These are phyloP conservation scores for Lithophane semibrunnea DNA, from an alignment of 2,888 invertebrate genomes.

Conservation along the genomic window DNA sequence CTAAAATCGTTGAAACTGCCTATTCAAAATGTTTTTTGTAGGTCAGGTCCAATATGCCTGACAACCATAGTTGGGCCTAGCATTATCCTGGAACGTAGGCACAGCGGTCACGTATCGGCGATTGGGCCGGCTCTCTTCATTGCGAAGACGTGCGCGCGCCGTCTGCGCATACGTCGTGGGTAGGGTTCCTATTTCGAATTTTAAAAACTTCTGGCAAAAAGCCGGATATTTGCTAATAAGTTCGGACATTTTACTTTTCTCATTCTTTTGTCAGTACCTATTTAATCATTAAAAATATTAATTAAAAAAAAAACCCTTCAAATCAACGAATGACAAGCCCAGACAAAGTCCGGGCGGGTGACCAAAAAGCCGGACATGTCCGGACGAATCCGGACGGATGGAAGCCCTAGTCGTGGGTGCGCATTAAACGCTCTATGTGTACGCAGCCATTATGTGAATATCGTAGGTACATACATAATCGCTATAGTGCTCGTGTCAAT, in stretches of 20 bases:
- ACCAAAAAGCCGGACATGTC: not conserved
- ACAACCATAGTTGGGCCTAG: slow-evolving; percentile 54
- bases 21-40: not conserved
- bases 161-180: slow-evolving; percentile 48
- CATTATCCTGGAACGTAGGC: slow-evolving; percentile 74
- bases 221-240: not conserved
- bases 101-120: slow-evolving; percentile 77
- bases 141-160: slow-evolving; percentile 77
- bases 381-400: not conserved
- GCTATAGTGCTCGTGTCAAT: slow-evolving; percentile 73
- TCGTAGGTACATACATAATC: slow-evolving; percentile 69
- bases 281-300: not conserved
- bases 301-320: not conserved
- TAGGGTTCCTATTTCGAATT: slow-evolving; percentile 15
- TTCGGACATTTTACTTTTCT: not conserved
- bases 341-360: too few relatives aligned
- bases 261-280: not conserved
- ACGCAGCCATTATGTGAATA: slow-evolving; percentile 71
- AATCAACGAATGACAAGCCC: not conserved
- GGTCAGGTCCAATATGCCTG: slow-evolving; percentile 8
- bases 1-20: not conserved
- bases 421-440: slow-evolving; percentile 74
- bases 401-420: slow-evolving; percentile 49
- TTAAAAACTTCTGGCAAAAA: not conserved
- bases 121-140: slow-evolving; percentile 78